Conservation (phyloP, 2,113 vertebrate species). For the Siniperca knerii region DNA sequence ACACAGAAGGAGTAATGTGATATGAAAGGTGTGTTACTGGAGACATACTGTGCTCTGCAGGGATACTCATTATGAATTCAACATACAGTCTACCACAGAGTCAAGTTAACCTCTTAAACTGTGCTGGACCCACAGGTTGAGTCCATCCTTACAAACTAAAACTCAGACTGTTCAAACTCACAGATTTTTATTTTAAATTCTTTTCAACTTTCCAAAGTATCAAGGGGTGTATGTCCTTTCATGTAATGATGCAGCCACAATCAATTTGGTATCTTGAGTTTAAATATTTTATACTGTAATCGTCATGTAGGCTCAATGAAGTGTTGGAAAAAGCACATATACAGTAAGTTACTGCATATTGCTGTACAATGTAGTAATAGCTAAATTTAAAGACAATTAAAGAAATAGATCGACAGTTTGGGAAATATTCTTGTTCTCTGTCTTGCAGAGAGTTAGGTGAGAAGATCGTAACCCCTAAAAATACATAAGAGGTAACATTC, state of each 20-base stretch:
- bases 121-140: background rate
- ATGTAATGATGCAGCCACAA: background rate
- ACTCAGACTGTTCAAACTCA: background rate
- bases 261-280: background rate
- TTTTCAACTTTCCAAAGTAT: background rate
- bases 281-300: background rate
- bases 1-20: conserved; percentile 17
- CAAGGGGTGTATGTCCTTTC: background rate
- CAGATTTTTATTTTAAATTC: background rate
- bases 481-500: background rate
- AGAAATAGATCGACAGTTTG: background rate
- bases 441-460: too few relatives aligned
- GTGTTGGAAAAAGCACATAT: background rate
- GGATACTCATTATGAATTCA: conserved; percentile 15
- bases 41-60: conserved; percentile 4
- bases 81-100: conserved; percentile 18
- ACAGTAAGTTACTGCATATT: background rate
- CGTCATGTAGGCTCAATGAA: background rate
- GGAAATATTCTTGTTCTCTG: too few relatives aligned
- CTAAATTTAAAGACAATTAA: background rate
- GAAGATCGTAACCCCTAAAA: too few relatives aligned
- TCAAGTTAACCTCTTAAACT: conserved; percentile 17
- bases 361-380: background rate
- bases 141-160: background rate
- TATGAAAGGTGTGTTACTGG: conserved; percentile 16